Base-by-base conservation (phyloP, 2,113 vertebrate species). In the Neotoma lepida region DNA sequence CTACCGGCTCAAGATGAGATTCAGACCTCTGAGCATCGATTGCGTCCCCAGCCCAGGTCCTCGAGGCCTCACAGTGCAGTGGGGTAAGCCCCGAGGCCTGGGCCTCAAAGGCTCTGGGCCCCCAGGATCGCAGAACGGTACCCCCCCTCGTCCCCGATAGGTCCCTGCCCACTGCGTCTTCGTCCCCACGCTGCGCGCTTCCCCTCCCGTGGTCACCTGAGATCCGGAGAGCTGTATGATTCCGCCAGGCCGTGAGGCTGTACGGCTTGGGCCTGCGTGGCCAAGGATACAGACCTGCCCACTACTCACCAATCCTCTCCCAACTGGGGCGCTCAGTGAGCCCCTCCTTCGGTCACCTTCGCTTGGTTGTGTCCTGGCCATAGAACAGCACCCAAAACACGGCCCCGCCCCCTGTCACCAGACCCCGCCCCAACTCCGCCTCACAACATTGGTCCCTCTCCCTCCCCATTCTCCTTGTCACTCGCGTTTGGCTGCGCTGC, bases 171-270 rank as follows among this genome's bases (percentile, higher is more conserved):
- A 35, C 80, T 0, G 41, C 28, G n/a, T 33, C n/a, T 77, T 24
- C 1, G 14, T 49, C 70, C 51, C 46, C 0, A 35, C 15, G 9
- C 73, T 18, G 86, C 51, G 90, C n/a, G 26, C 13, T 15, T 28
- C 13, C 49, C 61, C 39, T 44, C 44, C 46, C 20, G 54, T 41
- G 1, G 66, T 92, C 91, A 93, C 96, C 97, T 94, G 84, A 66
- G 3, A 84, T 88, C 18, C 4, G 89, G 44, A 12, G 41, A 3
- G 28, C 54, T 0, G 30, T 18, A 51, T 1, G 17, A 35, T 63
- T 41, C 17, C 0, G 14, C 70, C 49, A 4, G 9, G 81, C 39
- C 5, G 12, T 35, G 17, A 18, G 41, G 30, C 24, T 33, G 49
- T 6, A 70, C 56, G 0, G 86, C 41, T 77, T 0, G 2, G 1